Conservation (phyloP, 2,797 vertebrate genomes). For the Varecia variegata region DNA sequence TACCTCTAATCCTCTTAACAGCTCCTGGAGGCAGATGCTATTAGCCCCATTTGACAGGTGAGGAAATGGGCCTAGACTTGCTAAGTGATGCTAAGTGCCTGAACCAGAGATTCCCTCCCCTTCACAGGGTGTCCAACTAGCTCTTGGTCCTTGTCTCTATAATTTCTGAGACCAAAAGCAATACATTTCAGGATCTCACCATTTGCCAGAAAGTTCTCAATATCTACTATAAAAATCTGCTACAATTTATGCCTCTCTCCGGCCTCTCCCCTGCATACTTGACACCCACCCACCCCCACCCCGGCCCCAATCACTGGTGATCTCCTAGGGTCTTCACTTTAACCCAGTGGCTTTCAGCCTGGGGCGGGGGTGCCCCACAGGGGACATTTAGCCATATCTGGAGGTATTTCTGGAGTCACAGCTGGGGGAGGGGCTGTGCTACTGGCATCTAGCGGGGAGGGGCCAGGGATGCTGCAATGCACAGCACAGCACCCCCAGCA, state of each 20-base stretch:
- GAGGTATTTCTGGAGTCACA: background rate
- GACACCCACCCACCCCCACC: background rate
- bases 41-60: background rate
- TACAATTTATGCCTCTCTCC: background rate
- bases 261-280: background rate
- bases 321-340: background rate
- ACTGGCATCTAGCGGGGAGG: background rate
- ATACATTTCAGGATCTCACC: background rate
- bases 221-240: background rate
- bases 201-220: background rate
- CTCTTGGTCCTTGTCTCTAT: background rate
- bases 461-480: rapidly evolving
- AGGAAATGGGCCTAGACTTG: background rate
- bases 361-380: background rate
- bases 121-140: background rate
- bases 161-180: background rate
- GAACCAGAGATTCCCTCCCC: background rate
- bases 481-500: background rate
- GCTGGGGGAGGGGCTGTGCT: no score
- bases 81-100: background rate
- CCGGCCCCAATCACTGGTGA: background rate
- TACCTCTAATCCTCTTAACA: background rate
- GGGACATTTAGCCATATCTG: background rate
- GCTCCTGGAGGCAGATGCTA: background rate
- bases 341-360: background rate